Evolutionary conservation across 2,888 invertebrate genomes (phyloP).

Genomic region (Linnaemya tessellans): DNA sequence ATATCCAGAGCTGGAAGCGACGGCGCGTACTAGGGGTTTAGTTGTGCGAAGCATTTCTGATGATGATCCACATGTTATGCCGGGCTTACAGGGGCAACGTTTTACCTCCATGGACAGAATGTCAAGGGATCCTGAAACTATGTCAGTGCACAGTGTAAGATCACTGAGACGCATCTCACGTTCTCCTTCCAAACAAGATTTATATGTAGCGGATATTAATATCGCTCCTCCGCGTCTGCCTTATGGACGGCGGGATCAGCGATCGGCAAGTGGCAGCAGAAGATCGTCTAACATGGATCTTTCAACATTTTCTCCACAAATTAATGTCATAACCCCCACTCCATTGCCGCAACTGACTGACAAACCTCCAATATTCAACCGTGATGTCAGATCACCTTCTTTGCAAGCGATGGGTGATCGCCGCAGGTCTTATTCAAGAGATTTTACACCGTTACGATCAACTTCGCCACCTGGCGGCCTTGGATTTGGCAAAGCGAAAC

Average conservation of each 20-base stretch:
- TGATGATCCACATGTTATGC: conserved; percentile 76
- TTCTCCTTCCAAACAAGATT: conserved; percentile 81
- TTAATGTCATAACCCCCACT: conserved; percentile 71
- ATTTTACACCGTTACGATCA: conserved; percentile 73
- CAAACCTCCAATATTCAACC: conserved; percentile 77
- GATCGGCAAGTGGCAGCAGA: conserved; percentile 79
- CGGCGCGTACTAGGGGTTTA: conserved; percentile 79
- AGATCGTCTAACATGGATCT: conserved; percentile 80
- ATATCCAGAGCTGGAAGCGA: conserved; percentile 79
- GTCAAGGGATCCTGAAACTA: conserved; percentile 78
- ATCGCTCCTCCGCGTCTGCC: conserved; percentile 73
- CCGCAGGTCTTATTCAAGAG: conserved; percentile 57
- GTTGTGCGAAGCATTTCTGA: conserved; percentile 82
- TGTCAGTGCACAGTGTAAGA: conserved; percentile 81
- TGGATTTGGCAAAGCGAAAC: conserved; percentile 79
- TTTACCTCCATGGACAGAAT: conserved; percentile 80
- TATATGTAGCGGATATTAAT: conserved; percentile 82
- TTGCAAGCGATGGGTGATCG: conserved; percentile 25
- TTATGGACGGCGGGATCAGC: conserved; percentile 72
- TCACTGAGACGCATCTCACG: conserved; percentile 81
- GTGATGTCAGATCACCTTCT: conserved; percentile 73
- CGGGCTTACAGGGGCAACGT: conserved; percentile 75
- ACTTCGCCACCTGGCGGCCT: conserved; percentile 73
- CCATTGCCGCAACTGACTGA: conserved; percentile 61
- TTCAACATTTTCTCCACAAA: conserved; percentile 71